Evolutionary conservation across 2,888 invertebrate species (phyloP), one percentile per base, ranked within the genome.

Genomic region (Drymonia ruficornis): DNA sequence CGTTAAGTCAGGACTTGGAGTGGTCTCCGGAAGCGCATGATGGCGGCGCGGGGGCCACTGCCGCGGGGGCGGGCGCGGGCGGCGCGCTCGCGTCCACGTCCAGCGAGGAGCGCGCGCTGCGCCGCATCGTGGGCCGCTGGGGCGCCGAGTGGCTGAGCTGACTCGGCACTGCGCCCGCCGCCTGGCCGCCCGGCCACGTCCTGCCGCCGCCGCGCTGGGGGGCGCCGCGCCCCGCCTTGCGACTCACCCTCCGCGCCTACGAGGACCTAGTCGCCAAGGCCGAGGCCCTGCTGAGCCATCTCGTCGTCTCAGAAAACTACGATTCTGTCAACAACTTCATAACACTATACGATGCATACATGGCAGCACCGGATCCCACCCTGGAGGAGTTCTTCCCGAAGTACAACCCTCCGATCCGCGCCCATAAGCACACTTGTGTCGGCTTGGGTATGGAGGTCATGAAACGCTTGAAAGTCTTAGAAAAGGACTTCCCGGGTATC

Each of bases 101-200:
- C 48, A 83, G 84, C 76, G 91, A 91, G 80, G 91, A 91, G 87
- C 81, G 88, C 65, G 85, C 87, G 76, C 78, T 91, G 23, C 91
- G 86, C 84, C 91, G 91, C 84, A 84, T 91, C 80, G 96, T 97
- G 86, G 97, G 97, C 80, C 96, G 97, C 83, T 98, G 97, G 97
- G 97, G 97, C 87, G 95, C 96, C 94, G 97, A 98, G 94, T 98
- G 98, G 98, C 97, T 98, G 94, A 98, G 98, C 97, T 98, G 98
- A 98, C 98, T 98, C 98, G 96, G 95, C 95, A 67, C 80, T 54
- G 62, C 81, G 62, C 83, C 81, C 78, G 83, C 76, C 63, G 80
- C 75, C 55, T 92, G 92, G 92, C 91, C 93, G 84, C 86, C 85
- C 67, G 84, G 84, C 70, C 88, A 87, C 88, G 91, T 89, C 86